Evolutionary conservation across 2,888 invertebrate genomes (phyloP), one percentile per base, ranked within the genome.

Genomic region (Andrena camellia): DNA sequence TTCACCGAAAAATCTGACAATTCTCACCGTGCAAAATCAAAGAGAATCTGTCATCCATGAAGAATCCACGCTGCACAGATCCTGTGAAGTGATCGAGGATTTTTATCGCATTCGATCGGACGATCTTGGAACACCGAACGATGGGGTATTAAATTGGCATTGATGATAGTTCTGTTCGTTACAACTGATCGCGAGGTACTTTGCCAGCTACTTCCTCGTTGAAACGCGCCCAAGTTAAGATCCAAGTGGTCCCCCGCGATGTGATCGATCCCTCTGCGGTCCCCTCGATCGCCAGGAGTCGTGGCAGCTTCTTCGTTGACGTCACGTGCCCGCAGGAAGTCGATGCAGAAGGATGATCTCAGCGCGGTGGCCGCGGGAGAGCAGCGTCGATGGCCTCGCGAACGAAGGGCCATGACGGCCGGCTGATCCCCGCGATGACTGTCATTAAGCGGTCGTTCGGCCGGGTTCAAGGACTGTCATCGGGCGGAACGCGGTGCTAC

Each of bases 401-500:
- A 52, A 72, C 60, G 72, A 26, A 74, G 74, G 23, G 57, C 78
- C 66, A 50, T 29, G 80, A 79, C 71, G 54, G 42, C 54, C 50
- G 69, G 62, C 67, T 64, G 75, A 81, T 72, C 50, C 72, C 29
- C 70, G 77, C 80, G 82, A 86, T 85, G 71, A 84, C 76, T 66
- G 70, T 86, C 81, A 81, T 87, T 76, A 75, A 79, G 57, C 81
- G 86, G 63, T 83, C 81, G 69, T 68, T 64, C 80, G 77, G 48
- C 54, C 68, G 71, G 67, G 76, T 88, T 89, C 81, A 86, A 87
- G 84, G 83, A 82, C 86, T 81, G 74, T 79, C 74, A 31, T 72
- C 66, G 54, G 72, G 74, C 64, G 64, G 71, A 50, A 70, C 57
- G 52, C 72, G 77, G 42, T 75, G 74, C 48, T 59, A 57, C 67